Percentiles rank a stretch among this genome's conserved stretches.
phyloP scores from a whole-genome alignment of 1,140 invertebrate species.

The Atta texana region DNA sequence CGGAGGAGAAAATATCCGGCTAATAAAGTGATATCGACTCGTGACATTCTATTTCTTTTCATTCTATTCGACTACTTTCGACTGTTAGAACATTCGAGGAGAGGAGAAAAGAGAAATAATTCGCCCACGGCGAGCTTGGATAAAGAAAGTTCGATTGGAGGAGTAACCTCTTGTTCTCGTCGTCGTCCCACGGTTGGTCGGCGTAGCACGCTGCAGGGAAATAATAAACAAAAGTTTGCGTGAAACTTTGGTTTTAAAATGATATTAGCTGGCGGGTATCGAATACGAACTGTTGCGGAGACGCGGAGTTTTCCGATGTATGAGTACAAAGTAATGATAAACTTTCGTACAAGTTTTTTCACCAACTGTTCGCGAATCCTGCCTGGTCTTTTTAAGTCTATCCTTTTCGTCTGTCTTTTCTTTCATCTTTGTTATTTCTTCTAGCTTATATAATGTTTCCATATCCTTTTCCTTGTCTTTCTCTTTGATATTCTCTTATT shows the following conservation, averaged over 20 bases:
- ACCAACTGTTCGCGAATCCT: slow-evolving; percentile 65
- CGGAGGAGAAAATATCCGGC: slow-evolving; percentile 46
- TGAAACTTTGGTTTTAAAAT: slow-evolving; percentile 84
- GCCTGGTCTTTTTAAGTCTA: slow-evolving; percentile 12
- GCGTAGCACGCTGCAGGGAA: slow-evolving; percentile 66
- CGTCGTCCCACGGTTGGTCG: not conserved
- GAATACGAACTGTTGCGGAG: slow-evolving; percentile 47
- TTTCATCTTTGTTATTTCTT: slow-evolving; percentile 22
- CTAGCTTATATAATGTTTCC: no score
- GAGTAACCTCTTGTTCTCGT: slow-evolving; percentile 49
- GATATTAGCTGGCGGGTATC: slow-evolving; percentile 78
- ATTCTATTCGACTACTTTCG: slow-evolving; percentile 38
- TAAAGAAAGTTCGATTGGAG: slow-evolving; percentile 75
- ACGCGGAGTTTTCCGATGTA: slow-evolving; percentile 70
- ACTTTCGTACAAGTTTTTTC: slow-evolving; percentile 79
- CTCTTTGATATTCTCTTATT: not conserved
- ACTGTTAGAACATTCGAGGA: slow-evolving; percentile 52
- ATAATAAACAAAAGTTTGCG: slow-evolving; percentile 82
- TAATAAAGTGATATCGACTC: slow-evolving; percentile 50
- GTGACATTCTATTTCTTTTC: slow-evolving; percentile 33
- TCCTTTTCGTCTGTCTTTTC: slow-evolving; percentile 12
- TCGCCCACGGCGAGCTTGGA: slow-evolving; percentile 46
- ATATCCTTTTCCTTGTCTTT: not conserved
- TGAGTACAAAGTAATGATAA: slow-evolving; percentile 81
- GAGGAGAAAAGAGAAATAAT: slow-evolving; percentile 33